Evolutionary conservation across 1,140 invertebrate genomes (phyloP).

Genomic region (Drosophila eugracilis): DNA sequence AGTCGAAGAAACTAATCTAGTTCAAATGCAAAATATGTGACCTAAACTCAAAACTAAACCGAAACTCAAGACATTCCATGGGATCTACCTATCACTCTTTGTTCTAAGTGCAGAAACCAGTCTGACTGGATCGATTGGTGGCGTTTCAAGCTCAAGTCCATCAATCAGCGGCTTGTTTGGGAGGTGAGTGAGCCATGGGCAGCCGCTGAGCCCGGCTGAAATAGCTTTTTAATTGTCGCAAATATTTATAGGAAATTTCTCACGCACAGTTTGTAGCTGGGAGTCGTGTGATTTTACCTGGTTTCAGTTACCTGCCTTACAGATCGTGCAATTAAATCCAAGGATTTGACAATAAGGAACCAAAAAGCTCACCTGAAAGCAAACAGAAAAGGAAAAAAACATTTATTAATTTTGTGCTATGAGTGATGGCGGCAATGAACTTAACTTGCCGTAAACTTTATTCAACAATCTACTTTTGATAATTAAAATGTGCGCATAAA

Average conservation of each 20-base stretch:
- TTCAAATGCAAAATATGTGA: conserved; percentile 1
- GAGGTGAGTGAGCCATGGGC: conserved; percentile 38
- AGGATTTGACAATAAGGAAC: conserved; percentile 46
- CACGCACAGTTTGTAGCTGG: conserved; percentile 31
- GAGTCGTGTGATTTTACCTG: conserved; percentile 27
- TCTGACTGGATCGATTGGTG: conserved; percentile 48
- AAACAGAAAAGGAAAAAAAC: conserved; percentile 21
- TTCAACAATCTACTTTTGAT: conserved; percentile 34
- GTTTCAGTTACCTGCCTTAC: conserved; percentile 10
- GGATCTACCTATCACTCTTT: not conserved
- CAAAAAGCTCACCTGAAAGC: conserved; percentile 33
- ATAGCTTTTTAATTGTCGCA: conserved; percentile 58
- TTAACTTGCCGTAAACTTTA: conserved; percentile 10
- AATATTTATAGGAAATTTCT: conserved; percentile 56
- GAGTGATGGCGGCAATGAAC: conserved; percentile 44
- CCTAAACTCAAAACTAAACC: not conserved
- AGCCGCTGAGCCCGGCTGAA: conserved; percentile 24
- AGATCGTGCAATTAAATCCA: conserved; percentile 31
- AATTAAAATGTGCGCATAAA: conserved; percentile 57
- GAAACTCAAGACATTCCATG: not conserved
- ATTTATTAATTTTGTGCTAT: conserved; percentile 23
- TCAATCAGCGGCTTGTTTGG: conserved; percentile 59
- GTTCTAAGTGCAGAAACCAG: conserved; percentile 48
- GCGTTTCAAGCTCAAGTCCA: conserved; percentile 53
- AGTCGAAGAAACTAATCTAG: too few relatives aligned